These are phyloP conservation scores for Crotalus tigris DNA, from an alignment of 2,113 vertebrate species.

Conservation along the genomic window DNA sequence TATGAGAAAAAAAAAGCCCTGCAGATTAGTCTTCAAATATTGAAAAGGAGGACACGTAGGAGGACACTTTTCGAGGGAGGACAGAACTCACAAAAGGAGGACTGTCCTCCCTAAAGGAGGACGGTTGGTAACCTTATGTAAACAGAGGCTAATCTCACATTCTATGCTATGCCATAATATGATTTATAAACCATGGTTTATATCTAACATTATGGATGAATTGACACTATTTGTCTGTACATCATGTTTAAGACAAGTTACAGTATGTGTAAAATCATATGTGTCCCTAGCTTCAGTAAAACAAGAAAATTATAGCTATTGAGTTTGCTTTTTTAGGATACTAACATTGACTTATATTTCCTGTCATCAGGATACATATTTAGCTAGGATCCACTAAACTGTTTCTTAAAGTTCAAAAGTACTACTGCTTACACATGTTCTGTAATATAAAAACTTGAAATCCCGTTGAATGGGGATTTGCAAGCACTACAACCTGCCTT, in stretches of 20 bases:
- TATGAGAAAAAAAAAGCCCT: too few species aligned
- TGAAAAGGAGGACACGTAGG: too few species aligned
- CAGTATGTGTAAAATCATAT: not conserved
- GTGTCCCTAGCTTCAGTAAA: not conserved
- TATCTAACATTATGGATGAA: not conserved
- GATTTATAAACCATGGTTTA: not conserved
- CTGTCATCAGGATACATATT: not conserved
- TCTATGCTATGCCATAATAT: not conserved
- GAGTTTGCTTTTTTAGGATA: not conserved
- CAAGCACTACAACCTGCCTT: conserved; percentile 22
- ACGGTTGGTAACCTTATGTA: not conserved
- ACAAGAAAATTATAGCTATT: not conserved
- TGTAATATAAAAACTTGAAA: not conserved
- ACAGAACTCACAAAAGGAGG: too few species aligned
- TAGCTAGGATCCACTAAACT: not conserved
- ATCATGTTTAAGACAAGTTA: not conserved
- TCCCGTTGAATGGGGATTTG: not conserved
- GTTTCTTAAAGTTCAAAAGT: not conserved
- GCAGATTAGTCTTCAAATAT: too few species aligned
- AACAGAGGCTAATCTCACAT: not conserved
- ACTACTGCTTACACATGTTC: not conserved
- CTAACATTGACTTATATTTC: not conserved
- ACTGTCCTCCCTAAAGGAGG: too few species aligned
- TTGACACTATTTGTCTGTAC: not conserved
- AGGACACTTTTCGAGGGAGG: too few species aligned